A percentile compares a stretch with the other conserved stretches of the same genome.
Conservation (phyloP, 1,140 invertebrate species). For the Macrocentrus cingulum region DNA sequence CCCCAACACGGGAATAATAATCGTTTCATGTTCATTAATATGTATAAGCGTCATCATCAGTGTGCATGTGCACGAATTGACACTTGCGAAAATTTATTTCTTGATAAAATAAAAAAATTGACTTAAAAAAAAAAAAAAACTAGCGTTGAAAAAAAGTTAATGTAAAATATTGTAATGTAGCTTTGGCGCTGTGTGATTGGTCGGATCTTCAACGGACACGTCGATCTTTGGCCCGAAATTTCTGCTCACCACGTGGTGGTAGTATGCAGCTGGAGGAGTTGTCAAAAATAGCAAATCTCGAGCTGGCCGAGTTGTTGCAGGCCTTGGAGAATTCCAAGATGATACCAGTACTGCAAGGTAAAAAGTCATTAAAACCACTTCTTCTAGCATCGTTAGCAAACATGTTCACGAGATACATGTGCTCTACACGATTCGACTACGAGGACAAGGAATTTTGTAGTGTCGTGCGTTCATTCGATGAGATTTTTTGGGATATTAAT, state of each 20-base stretch:
- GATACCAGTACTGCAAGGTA: constrained; percentile 50
- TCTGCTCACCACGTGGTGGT: constrained; percentile 74
- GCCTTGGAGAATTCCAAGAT: constrained; percentile 52
- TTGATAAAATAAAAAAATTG: no score
- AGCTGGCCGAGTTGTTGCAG: constrained; percentile 62
- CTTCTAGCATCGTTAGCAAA: constrained; percentile 72
- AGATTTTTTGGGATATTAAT: constrained; percentile 88
- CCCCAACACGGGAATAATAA: no score
- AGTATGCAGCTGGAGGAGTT: constrained; percentile 70
- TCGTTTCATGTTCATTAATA: no score
- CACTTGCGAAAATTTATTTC: no score
- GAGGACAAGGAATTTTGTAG: constrained; percentile 68
- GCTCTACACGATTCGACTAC: constrained; percentile 71
- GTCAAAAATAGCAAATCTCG: constrained; percentile 64
- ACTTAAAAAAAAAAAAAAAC: no score
- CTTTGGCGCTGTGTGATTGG: constrained; percentile 83
- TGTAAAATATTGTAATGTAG: constrained; percentile 51
- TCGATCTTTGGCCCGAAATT: constrained; percentile 73
- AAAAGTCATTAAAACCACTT: constrained; percentile 63
- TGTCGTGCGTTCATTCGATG: constrained; percentile 74
- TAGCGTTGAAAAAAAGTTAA: neutral
- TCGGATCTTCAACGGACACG: constrained; percentile 76
- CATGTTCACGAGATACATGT: constrained; percentile 85
- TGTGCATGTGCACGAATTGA: no score
- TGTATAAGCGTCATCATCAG: no score